Base-by-base conservation (phyloP, 2,888 invertebrate species). In the Lycocerus yunnanus region DNA sequence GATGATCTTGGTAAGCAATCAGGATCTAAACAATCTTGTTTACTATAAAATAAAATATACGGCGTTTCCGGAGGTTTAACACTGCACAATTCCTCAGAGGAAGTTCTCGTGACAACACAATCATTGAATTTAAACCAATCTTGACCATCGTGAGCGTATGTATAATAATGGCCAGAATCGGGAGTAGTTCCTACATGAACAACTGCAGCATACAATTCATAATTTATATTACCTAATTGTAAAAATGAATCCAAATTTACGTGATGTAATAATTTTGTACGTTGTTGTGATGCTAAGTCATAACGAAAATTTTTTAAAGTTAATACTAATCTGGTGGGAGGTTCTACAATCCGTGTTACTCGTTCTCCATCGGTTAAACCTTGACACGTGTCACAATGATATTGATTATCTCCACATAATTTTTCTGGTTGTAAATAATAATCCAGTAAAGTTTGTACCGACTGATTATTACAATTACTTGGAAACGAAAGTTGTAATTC, bases 151-250 rank as follows among this genome's bases (percentile, higher is more conserved):
- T 91, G 90, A 0, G 94, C 95, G 74, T 94, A 92, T 0, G 95
- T 95, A 85, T 95, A 95, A 85, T 97, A 97, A 84, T 97, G 97
- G 0, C 96, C 97, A 0, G 94, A 93, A 83, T 96, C 94, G 78
- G 95, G 92, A 68, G 93, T 94, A 16, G 91, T 91, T 1, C 97
- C 97, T 0, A 93, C 92, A 86, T 97, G 97, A 0, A 97, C 93
- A 0, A 97, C 93, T 0, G 95, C 94, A 0, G 95, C 95, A 84
- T 95, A 95, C 27, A 97, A 86, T 58, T 90, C 89, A 85, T 95
- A 96, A 15, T 89, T 88, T 73, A 90, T 89, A 15, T 79, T 76
- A 6, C 83, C 78, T 89, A 90, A 83, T 91, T 91, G 85, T 90
- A 91, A 79, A 88, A 88, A 79, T 91, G 91, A 79, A 90, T 90